Base-by-base conservation (phyloP, 2,797 vertebrate genomes). In the Sebastiscus albofasciatus region DNA sequence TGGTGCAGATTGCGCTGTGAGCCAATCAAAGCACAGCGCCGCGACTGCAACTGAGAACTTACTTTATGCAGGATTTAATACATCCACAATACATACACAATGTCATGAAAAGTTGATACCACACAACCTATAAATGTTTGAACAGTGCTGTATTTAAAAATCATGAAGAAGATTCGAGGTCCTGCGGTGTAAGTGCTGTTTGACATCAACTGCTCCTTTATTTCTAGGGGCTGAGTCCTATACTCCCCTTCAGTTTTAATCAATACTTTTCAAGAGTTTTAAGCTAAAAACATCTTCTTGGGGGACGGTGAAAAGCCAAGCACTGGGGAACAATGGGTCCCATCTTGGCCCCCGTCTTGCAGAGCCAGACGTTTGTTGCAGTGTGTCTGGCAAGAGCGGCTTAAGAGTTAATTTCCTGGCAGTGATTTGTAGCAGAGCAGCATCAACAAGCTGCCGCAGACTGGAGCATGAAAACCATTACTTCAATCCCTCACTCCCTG, bases 401-500 rank as follows among this genome's bases (percentile, higher is more conserved):
- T 90, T 88, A 90, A 89, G 89, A 94, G 92, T 93, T 94, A 90
- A 94, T 94, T 94, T 95, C 86, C 90, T 90, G 90, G 91, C 93
- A 94, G 91, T 91, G 92, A 94, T 95, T 93, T 94, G 88, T 90
- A 80, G 79, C 67, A 76, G 72, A 90, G 88, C 74, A 86, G 82
- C 90, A 87, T 87, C 92, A 92, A 92, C 89, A 91, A 90, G 89
- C 88, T 85, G 91, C 89, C 69, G 85, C 84, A 91, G 92, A 91
- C 83, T 89, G 81, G 78, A 90, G 89, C 92, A 92, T 90, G 85
- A 92, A 94, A 93, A 87, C 89, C 89, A 90, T 94, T 93, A 91
- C 88, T 94, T 93, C 90, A 90, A 91, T 92, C 87, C 86, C 83
- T 94, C 88, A 94, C 88, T 93, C 88, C 73, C 88, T 90, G 93